Conservation (phyloP, 2,888 invertebrate species). For the Silvanus unidentatus region DNA sequence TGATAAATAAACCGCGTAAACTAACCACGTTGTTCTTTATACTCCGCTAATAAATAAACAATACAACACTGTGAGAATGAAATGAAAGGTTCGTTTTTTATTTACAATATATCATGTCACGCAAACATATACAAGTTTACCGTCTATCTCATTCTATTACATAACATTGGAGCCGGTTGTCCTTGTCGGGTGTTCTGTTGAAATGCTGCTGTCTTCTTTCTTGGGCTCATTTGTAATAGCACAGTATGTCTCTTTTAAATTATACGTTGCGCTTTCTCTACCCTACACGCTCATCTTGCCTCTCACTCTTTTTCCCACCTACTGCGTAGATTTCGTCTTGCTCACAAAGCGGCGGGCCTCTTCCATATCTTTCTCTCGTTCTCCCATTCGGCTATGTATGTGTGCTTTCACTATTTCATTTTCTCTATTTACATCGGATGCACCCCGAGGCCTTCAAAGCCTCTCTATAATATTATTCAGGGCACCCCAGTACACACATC, state of each 20-base stretch:
- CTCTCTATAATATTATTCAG: constrained; percentile 18
- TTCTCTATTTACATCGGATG: constrained; percentile 1
- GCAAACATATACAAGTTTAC: constrained; percentile 19
- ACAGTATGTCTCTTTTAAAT: constrained; percentile 31
- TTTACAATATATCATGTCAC: constrained; percentile 27
- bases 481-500: background rate
- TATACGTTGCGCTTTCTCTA: constrained; percentile 29
- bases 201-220: constrained; percentile 22
- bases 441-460: constrained; percentile 14
- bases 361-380: constrained; percentile 1
- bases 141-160: constrained; percentile 13
- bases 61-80: constrained; percentile 14
- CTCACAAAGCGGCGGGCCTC: background rate
- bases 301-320: constrained; percentile 8
- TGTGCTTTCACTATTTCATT: background rate
- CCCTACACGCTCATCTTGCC: constrained; percentile 19
- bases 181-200: constrained; percentile 4
- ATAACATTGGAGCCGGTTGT: background rate
- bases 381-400: constrained; percentile 14
- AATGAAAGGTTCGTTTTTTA: constrained; percentile 14
- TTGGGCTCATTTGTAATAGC: constrained; percentile 32
- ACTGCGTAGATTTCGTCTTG: background rate
- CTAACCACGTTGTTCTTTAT: background rate
- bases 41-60: constrained; percentile 13
- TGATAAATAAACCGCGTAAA: too few species aligned